These are phyloP conservation scores for Helobdella robusta DNA, from an alignment of 2,888 invertebrate genomes.

Conservation along the genomic window DNA sequence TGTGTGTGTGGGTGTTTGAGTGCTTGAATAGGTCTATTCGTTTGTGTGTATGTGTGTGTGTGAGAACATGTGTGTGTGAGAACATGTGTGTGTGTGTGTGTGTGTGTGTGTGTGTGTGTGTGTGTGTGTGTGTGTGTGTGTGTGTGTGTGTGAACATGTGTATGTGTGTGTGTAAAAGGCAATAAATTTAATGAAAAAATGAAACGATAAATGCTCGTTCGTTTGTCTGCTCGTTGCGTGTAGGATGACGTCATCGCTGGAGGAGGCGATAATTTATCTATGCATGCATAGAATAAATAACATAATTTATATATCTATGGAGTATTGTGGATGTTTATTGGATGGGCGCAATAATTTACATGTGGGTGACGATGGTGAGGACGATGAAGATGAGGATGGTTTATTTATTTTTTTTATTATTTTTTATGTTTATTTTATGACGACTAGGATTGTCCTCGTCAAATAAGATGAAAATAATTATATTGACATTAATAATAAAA, in stretches of 20 bases:
- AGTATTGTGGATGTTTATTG: background rate
- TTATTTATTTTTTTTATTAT: background rate
- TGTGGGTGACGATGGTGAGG: too few relatives aligned
- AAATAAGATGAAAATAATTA: background rate
- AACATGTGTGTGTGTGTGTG: conserved; percentile 20
- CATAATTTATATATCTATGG: conserved; percentile 2
- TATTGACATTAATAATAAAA: background rate
- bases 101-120: conserved; percentile 16
- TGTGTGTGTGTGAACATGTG: conserved; percentile 4
- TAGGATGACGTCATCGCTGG: too few relatives aligned
- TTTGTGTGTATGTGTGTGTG: conserved; percentile 24
- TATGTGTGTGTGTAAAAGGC: background rate
- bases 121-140: conserved; percentile 18
- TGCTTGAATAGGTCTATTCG: conserved; percentile 8
- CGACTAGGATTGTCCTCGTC: background rate
- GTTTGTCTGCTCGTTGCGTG: too few relatives aligned
- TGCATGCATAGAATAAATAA: conserved; percentile 4
- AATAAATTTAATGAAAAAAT: background rate
- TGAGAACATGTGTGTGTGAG: conserved; percentile 21
- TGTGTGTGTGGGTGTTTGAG: conserved; percentile 15
- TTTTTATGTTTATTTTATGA: background rate
- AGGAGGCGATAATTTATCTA: too few relatives aligned
- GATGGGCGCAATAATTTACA: too few relatives aligned
- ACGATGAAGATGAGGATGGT: too few relatives aligned
- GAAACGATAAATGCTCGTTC: conserved; percentile 6